Conservation (phyloP, 2,888 invertebrate species). For the Lepeophtheirus nordmannii region DNA sequence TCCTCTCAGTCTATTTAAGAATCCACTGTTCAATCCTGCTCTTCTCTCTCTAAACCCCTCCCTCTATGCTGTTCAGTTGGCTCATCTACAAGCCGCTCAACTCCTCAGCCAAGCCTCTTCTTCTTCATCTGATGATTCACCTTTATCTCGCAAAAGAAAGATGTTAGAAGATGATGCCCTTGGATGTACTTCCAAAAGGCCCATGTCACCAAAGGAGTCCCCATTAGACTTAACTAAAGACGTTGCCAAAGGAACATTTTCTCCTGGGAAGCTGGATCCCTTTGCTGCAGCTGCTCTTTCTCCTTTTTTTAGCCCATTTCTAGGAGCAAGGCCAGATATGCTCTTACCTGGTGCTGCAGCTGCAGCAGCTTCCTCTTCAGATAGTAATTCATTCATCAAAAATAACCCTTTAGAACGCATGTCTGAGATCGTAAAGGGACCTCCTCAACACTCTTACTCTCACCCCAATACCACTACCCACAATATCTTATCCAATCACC, state of each 20-base stretch:
- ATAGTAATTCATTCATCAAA: not conserved
- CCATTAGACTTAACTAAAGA: not conserved
- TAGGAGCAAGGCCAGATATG: constrained; percentile 20
- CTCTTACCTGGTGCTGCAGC: constrained; percentile 37
- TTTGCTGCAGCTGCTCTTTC: constrained; percentile 39
- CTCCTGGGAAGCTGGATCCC: constrained; percentile 28
- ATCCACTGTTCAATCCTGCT: constrained; percentile 16
- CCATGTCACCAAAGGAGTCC: not conserved
- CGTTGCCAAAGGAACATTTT: no score
- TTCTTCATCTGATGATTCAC: not conserved
- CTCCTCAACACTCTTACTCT: not conserved
- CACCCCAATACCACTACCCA: no score
- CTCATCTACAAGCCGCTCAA: constrained; percentile 23
- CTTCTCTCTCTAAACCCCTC: constrained; percentile 21
- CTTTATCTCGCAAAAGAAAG: constrained; percentile 3
- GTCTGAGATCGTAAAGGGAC: constrained; percentile 11
- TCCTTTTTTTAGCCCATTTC: constrained; percentile 36
- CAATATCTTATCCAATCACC: no score
- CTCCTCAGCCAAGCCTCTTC: not conserved
- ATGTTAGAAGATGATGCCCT: not conserved
- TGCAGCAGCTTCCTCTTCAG: constrained; percentile 47
- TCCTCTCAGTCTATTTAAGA: not conserved
- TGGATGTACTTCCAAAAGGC: not conserved
- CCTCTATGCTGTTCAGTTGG: constrained; percentile 23
- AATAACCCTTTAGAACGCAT: constrained; percentile 15